Conservation (phyloP, 2,797 vertebrate genomes). For the Phoeniculus purpureus region DNA sequence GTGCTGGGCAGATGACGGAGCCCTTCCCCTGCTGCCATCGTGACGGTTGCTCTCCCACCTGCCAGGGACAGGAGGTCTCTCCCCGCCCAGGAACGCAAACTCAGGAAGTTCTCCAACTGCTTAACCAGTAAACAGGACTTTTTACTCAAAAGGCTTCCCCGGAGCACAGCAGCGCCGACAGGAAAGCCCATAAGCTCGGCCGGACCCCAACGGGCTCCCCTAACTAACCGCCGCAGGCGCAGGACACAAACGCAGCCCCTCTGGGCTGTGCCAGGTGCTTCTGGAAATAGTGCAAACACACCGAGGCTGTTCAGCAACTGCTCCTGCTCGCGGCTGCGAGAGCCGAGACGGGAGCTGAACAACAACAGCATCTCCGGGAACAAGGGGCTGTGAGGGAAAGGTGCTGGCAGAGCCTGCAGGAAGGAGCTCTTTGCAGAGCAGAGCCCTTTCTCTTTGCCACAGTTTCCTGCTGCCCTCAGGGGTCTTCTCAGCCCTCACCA, state of each 20-base stretch:
- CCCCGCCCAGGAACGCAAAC: background rate
- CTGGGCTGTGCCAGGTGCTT: background rate
- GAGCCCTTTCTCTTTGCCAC: background rate
- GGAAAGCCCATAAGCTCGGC: too few species aligned
- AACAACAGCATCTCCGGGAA: background rate
- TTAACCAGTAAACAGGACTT: background rate
- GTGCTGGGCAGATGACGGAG: background rate
- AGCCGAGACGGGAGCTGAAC: fast-evolving
- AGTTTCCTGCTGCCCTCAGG: background rate
- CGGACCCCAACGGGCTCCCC: too few species aligned
- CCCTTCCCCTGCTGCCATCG: fast-evolving
- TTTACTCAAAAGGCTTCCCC: background rate
- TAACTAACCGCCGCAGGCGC: too few species aligned
- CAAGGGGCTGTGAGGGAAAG: background rate
- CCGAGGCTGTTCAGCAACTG: background rate
- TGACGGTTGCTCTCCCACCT: too few species aligned
- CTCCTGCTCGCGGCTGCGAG: background rate
- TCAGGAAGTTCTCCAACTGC: background rate
- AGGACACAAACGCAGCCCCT: background rate
- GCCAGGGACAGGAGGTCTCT: background rate
- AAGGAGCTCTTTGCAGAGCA: background rate
- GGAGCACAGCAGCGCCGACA: background rate
- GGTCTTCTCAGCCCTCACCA: background rate
- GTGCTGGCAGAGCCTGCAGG: background rate
- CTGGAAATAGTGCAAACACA: constrained; percentile 20